Conservation (phyloP, 2,113 vertebrate species). For the Eubucco bourcierii region DNA sequence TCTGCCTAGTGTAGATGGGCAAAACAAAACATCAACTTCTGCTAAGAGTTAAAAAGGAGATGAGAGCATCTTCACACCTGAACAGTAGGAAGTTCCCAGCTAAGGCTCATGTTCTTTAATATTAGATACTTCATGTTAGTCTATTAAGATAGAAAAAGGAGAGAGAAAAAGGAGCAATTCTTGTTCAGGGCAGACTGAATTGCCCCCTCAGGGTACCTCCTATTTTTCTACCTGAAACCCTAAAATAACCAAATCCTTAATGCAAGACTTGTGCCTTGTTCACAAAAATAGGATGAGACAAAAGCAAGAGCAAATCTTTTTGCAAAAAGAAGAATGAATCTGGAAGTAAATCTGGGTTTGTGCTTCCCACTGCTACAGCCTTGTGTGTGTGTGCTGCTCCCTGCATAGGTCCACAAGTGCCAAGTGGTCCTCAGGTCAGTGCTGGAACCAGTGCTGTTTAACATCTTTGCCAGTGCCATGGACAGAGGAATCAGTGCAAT, state of each 20-base stretch:
- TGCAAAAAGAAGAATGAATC: rapidly evolving
- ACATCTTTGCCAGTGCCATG: too few relatives aligned
- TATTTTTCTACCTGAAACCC: neutral
- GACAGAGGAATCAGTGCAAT: too few relatives aligned
- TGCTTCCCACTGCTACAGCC: neutral
- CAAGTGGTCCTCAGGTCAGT: too few relatives aligned
- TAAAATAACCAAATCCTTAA: neutral
- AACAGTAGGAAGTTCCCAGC: neutral
- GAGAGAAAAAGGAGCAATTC: rapidly evolving
- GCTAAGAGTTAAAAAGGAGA: neutral
- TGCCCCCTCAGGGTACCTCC: neutral
- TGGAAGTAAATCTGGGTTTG: neutral
- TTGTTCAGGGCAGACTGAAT: neutral
- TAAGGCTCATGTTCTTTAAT: neutral
- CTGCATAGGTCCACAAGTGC: rapidly evolving
- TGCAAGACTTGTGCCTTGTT: neutral
- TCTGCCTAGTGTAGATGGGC: neutral
- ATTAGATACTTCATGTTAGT: neutral
- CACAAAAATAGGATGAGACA: neutral
- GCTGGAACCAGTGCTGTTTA: too few relatives aligned
- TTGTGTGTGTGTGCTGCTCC: rapidly evolving
- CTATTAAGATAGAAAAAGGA: neutral
- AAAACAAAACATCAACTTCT: neutral
- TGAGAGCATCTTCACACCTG: neutral
- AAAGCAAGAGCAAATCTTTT: neutral